Conservation (phyloP, 2,113 vertebrate genomes). For the Thinocorus orbignyianus region DNA sequence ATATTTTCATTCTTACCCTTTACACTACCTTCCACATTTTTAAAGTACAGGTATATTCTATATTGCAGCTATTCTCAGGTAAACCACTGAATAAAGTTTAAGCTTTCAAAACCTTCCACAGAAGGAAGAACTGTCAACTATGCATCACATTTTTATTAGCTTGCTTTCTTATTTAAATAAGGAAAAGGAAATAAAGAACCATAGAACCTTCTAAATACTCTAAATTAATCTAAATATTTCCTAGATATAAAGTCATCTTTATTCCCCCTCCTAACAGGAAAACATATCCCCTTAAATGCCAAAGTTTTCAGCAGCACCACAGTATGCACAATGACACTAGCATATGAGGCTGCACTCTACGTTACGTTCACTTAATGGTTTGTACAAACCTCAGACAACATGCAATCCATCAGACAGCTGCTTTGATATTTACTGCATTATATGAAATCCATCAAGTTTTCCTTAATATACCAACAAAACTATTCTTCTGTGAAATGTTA, state of each 20-base stretch:
- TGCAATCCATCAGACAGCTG: neutral
- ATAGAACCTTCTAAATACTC: neutral
- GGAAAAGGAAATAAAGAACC: neutral
- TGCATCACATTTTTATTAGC: neutral
- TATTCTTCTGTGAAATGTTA: neutral
- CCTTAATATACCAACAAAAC: conserved; percentile 1
- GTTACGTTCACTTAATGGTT: neutral
- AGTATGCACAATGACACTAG: neutral
- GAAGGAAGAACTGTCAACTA: neutral
- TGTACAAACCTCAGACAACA: neutral
- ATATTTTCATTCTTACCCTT: neutral
- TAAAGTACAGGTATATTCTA: neutral
- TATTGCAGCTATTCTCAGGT: conserved; percentile 16
- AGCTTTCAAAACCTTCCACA: neutral
- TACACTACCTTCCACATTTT: neutral
- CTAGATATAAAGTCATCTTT: neutral
- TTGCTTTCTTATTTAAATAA: conserved; percentile 4
- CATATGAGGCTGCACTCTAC: neutral
- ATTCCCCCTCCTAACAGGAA: neutral
- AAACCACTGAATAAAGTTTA: neutral
- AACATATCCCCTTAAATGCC: neutral
- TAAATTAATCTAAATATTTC: conserved; percentile 7
- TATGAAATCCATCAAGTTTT: neutral
- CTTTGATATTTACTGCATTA: neutral
- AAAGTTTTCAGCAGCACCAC: neutral